Base-by-base conservation (phyloP, 2,113 vertebrate species). In the Ailurus styani region DNA sequence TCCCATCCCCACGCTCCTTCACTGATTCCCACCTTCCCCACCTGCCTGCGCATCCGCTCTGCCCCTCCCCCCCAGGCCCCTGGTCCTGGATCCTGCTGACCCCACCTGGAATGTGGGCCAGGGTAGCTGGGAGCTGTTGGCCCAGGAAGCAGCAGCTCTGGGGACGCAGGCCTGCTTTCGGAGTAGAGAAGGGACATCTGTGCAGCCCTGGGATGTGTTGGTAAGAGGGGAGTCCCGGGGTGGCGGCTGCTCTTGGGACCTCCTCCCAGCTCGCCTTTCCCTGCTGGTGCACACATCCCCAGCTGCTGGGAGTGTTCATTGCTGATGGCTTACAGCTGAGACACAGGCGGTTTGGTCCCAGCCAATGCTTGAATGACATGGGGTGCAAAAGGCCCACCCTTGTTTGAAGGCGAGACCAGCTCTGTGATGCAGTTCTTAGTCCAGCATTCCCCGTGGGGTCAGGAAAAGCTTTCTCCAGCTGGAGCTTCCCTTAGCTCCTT, bases 11-110 rank as follows among this genome's bases (percentile, higher is more conserved):
- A 37, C 57, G 42, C 29, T n/a, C 62, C 62, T 72, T 77, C 62
- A 47, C 40, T 72, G 10, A 34, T 20, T n/a, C 54, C 40, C 52
- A 27, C 40, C 31, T 40, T 23, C 25, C 72, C 54, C 40, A 37
- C 47, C 45, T 13, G 13, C 78, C 50, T 3, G n/a, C 27, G 66
- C 42, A 66, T 14, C 66, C 45, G 3, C 54, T 90, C 70, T 75
- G 29, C 17, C 72, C n/a, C n/a, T n/a, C n/a, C n/a, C n/a, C n/a
- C 72, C 12, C 88, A 98, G 98, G 9, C 96, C 98, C 52, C 90
- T 97, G 21, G 25, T 98, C 66, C 92, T 98, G 73, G 98, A 98
- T 27, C 98, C 98, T 12, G 97, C 95, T 0, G 97, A 98, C 77
- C 98, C 97, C 45, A 97, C 98, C 90, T 96, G 95, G 91, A 98